Evolutionary conservation across 2,113 vertebrate species (phyloP).

Genomic region (Nothobranchius kuhntae): DNA sequence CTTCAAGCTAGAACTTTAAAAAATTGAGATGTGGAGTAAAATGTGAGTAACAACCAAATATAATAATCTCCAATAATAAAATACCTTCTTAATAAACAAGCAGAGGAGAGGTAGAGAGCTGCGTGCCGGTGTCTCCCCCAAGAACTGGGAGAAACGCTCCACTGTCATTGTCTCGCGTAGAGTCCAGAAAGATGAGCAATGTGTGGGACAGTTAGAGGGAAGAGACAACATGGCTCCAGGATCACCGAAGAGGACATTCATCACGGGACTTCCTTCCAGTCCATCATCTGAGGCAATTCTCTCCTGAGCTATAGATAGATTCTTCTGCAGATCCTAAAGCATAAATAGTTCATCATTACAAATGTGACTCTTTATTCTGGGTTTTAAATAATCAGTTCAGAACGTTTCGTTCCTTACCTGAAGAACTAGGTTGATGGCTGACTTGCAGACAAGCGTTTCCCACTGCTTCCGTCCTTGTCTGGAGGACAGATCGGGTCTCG

Average conservation of each 20-base stretch:
- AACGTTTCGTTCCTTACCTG: slow-evolving; percentile 37
- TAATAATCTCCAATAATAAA: background rate
- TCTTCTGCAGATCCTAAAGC: slow-evolving; percentile 54
- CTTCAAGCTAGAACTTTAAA: too few relatives aligned
- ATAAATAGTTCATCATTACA: background rate
- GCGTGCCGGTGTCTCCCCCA: slow-evolving; percentile 41
- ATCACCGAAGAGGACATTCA: slow-evolving; percentile 61
- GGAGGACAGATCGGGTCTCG: slow-evolving; percentile 48
- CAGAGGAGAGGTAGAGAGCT: slow-evolving; percentile 51
- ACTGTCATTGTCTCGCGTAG: slow-evolving; percentile 63
- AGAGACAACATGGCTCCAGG: slow-evolving; percentile 54
- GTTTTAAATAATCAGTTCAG: too few relatives aligned
- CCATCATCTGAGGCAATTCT: slow-evolving; percentile 55
- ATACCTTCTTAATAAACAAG: slow-evolving; percentile 73
- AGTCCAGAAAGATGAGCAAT: slow-evolving; percentile 75
- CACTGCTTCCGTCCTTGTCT: slow-evolving; percentile 60
- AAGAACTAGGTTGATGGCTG: slow-evolving; percentile 65
- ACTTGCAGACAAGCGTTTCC: slow-evolving; percentile 69
- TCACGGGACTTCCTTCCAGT: slow-evolving; percentile 57
- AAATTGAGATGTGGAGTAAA: too few relatives aligned
- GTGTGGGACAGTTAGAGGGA: slow-evolving; percentile 63
- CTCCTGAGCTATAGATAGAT: slow-evolving; percentile 53
- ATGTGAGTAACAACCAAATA: too few relatives aligned
- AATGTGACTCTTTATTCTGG: background rate
- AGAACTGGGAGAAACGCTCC: slow-evolving; percentile 69